Base-by-base conservation (phyloP, 2,113 vertebrate species). In the Seriola quinqueradiata region DNA sequence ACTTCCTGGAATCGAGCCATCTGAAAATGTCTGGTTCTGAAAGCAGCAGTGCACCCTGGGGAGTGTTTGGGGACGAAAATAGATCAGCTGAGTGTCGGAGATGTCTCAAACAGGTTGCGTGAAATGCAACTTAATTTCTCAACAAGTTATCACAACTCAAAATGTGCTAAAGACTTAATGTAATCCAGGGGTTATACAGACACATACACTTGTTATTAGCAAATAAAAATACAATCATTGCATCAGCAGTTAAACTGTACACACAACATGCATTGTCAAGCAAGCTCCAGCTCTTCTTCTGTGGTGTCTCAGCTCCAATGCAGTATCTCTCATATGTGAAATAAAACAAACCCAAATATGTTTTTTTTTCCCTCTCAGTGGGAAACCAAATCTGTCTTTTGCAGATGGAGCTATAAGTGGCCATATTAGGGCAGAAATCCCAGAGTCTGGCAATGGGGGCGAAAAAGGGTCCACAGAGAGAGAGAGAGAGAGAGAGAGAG, bases 381-480 rank as follows among this genome's bases (percentile, higher is more conserved):
- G 76, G 70, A 82, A 74, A 19, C 55, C 60, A 70, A 63, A 79
- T 79, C 82, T 69, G 46, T n/a, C 64, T 67, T 64, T 36, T 17
- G 68, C 70, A 66, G 69, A 75, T 72, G 59, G 50, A 82, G 72
- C 66, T 69, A 38, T 32, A 64, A 83, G 80, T 82, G 83, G 65
- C 92, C 93, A 87, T 94, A 94, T 93, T 91, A 86, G 93, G 93
- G 80, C 88, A 93, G 50, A 93, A 92, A 82, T 83, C 73, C 28
- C 64, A 77, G 77, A 71, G 70, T 86, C 75, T 79, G 60, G 86
- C 77, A 70, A 66, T 64, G 25, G 70, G 84, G 81, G 70, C 59
- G 86, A 77, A 71, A 36, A 67, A 21, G 59, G 50, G 69, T 74
- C 21, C 25, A 25, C 38, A 32, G 42, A 55, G 25, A 59, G 11